Evolutionary conservation across 2,888 invertebrate species (phyloP).

Genomic region (Leistus spinibarbis): DNA sequence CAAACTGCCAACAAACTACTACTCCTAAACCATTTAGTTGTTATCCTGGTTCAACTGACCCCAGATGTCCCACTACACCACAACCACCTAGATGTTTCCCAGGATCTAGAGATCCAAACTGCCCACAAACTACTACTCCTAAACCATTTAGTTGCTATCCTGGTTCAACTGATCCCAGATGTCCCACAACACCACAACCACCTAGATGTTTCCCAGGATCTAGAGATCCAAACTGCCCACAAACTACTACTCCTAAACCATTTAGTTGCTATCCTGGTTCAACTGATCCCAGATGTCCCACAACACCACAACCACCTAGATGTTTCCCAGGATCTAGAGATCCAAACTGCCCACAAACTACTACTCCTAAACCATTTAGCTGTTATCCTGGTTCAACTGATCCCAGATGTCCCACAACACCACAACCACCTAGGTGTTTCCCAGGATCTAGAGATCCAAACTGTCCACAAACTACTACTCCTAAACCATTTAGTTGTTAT

Average conservation of each 20-base stretch:
- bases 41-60: conserved; percentile 48
- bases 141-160: conserved; percentile 48
- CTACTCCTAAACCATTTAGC: conserved; percentile 43
- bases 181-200: conserved; percentile 46
- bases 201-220: conserved; percentile 48
- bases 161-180: conserved; percentile 48
- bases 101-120: conserved; percentile 53
- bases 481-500: conserved; percentile 46
- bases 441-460: conserved; percentile 46
- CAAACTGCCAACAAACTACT: conserved; percentile 49
- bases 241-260: conserved; percentile 46
- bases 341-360: conserved; percentile 47
- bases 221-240: conserved; percentile 48
- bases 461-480: conserved; percentile 46
- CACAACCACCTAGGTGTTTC: conserved; percentile 50
- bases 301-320: conserved; percentile 44
- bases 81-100: conserved; percentile 48
- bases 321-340: conserved; percentile 52
- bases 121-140: conserved; percentile 43
- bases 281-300: conserved; percentile 47
- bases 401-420: conserved; percentile 46
- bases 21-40: conserved; percentile 42
- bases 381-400: conserved; percentile 42
- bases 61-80: conserved; percentile 45
- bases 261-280: conserved; percentile 32